A percentile compares a stretch with the other conserved stretches of the same genome.
These are phyloP conservation scores for Mustela lutreola DNA, from an alignment of 2,113 vertebrate species.

Conservation along the genomic window DNA sequence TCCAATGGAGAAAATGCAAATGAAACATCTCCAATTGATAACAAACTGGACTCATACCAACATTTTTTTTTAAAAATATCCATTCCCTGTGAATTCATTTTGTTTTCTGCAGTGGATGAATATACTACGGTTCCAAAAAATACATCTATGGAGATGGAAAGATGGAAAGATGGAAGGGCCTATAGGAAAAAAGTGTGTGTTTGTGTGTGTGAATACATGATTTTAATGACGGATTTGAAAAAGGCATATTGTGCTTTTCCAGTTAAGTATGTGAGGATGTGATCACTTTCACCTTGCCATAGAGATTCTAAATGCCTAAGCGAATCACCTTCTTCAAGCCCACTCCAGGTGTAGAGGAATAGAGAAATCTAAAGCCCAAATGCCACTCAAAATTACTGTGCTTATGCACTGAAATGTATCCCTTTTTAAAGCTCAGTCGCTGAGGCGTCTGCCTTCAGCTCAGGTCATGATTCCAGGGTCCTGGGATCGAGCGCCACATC, in stretches of 20 bases:
- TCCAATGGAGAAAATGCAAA: conserved; percentile 34
- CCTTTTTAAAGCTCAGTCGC: neutral
- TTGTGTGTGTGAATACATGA: neutral
- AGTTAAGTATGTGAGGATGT: conserved; percentile 4
- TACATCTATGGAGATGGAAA: neutral
- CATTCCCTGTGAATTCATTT: neutral
- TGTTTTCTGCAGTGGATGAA: neutral
- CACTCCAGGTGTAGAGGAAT: conserved; percentile 42
- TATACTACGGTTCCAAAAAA: conserved; percentile 21
- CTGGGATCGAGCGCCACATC: no score
- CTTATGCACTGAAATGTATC: neutral
- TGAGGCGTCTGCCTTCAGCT: no score
- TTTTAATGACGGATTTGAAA: conserved; percentile 64
- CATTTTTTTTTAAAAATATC: neutral
- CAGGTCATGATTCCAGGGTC: no score
- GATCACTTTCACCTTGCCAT: conserved; percentile 36
- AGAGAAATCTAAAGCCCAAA: conserved; percentile 19
- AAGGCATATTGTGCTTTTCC: neutral
- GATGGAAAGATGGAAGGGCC: neutral
- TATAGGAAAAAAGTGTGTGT: neutral
- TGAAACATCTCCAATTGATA: conserved; percentile 54
- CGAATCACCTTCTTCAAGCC: conserved; percentile 45
- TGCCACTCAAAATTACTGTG: neutral
- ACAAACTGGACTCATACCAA: conserved; percentile 45
- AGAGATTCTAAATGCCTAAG: neutral